Percentiles rank a stretch among this genome's conserved stretches.
Conservation (phyloP, 2,888 invertebrate genomes). For the Hololepta plana region DNA sequence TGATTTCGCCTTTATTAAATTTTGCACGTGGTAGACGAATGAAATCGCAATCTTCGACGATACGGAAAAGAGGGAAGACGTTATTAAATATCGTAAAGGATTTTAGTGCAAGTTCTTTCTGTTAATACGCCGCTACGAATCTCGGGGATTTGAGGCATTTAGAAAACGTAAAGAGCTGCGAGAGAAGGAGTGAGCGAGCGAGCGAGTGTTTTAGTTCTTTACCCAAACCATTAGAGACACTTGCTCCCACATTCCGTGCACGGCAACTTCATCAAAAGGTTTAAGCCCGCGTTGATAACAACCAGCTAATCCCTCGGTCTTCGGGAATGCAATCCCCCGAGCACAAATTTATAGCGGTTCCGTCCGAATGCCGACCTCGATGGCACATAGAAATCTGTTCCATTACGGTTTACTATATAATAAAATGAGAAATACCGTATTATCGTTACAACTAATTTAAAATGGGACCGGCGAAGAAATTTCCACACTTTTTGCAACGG, state of each 20-base stretch:
- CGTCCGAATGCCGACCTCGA: slow-evolving; percentile 18
- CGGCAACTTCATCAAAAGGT: slow-evolving; percentile 23
- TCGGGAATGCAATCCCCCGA: slow-evolving; percentile 21
- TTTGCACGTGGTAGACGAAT: too few species aligned
- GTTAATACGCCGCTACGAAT: slow-evolving; percentile 8
- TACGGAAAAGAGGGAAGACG: slow-evolving; percentile 1
- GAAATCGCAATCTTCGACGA: slow-evolving; percentile 1
- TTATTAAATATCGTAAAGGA: slow-evolving; percentile 5
- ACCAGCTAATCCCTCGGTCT: slow-evolving; percentile 21
- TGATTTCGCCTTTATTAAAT: too few species aligned
- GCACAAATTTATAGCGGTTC: slow-evolving; percentile 19
- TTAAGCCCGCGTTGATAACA: slow-evolving; percentile 23
- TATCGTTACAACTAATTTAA: too few species aligned
- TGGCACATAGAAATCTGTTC: slow-evolving; percentile 16
- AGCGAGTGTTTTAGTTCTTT: slow-evolving; percentile 6
- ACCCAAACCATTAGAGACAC: slow-evolving; percentile 17
- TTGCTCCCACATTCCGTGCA: slow-evolving; percentile 21
- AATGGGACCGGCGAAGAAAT: too few species aligned
- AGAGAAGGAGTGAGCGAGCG: too few species aligned
- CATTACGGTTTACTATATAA: slow-evolving; percentile 5
- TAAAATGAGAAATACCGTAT: too few species aligned
- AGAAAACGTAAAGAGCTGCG: too few species aligned
- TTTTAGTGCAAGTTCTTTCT: slow-evolving; percentile 3
- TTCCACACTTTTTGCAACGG: too few species aligned
- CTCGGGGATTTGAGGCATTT: too few species aligned